Conservation (phyloP, 1,140 invertebrate genomes). For the Cryptotermes secundus region DNA sequence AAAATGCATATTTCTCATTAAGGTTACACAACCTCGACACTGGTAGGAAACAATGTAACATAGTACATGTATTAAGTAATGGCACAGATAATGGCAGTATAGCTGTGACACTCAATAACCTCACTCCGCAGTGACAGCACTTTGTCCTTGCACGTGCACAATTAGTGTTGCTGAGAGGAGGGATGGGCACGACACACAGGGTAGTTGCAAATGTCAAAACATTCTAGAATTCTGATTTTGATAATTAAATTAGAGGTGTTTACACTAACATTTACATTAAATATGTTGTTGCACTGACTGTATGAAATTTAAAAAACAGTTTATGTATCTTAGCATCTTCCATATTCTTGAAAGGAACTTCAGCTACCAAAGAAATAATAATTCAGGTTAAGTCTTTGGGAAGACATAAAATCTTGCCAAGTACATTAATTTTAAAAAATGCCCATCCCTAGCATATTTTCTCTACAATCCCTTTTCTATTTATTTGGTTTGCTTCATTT, state of each 20-base stretch:
- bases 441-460: slow-evolving; percentile 22
- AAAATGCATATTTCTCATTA: slow-evolving; percentile 18
- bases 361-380: background rate
- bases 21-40: background rate
- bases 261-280: background rate
- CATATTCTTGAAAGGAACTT: background rate
- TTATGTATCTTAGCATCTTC: background rate
- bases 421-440: background rate
- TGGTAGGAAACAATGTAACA: slow-evolving; percentile 26
- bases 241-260: background rate
- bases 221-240: background rate
- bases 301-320: background rate
- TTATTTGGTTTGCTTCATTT: background rate
- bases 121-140: slow-evolving; percentile 10
- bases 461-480: background rate
- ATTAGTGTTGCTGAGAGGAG: background rate
- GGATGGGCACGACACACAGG: slow-evolving; percentile 17
- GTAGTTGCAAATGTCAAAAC: background rate
- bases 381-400: background rate
- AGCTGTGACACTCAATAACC: slow-evolving; percentile 30
- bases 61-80: slow-evolving; percentile 31
- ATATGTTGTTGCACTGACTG: background rate
- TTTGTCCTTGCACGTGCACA: background rate
- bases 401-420: background rate
- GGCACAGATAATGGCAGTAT: slow-evolving; percentile 36